phyloP scores from a whole-genome alignment of 2,113 vertebrate genomes.

The Ciconia maguari region DNA sequence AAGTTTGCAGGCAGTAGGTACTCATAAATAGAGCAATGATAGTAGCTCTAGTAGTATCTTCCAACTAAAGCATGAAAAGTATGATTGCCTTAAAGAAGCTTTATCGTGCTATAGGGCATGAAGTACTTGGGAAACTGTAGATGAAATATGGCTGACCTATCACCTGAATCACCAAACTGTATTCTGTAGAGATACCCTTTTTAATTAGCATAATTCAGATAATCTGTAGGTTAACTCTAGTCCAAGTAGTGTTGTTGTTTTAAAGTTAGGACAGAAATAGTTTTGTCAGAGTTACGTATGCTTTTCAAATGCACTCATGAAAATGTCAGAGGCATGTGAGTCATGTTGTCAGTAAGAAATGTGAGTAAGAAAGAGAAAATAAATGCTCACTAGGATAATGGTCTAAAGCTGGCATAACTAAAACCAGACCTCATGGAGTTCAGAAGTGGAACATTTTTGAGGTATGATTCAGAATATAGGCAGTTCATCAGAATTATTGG shows the following conservation, averaged over 20 bases:
- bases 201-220: not conserved
- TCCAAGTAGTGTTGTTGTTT: not conserved
- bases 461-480: not conserved
- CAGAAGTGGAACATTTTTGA: not conserved
- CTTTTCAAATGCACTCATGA: not conserved
- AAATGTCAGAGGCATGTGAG: not conserved
- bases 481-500: not conserved
- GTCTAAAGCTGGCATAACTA: not conserved
- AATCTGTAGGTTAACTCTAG: not conserved
- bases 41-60: not conserved
- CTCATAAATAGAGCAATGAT: not conserved
- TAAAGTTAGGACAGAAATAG: not conserved
- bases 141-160: not conserved
- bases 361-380: not conserved
- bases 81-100: not conserved
- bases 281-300: not conserved
- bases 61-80: not conserved
- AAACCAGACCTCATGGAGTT: not conserved
- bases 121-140: not conserved
- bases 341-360: not conserved
- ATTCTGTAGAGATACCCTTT: not conserved
- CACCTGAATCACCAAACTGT: not conserved
- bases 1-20: not conserved
- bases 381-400: not conserved
- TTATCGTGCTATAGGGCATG: not conserved